Conservation (phyloP, 2,797 vertebrate genomes). For the Scyliorhinus canicula region DNA sequence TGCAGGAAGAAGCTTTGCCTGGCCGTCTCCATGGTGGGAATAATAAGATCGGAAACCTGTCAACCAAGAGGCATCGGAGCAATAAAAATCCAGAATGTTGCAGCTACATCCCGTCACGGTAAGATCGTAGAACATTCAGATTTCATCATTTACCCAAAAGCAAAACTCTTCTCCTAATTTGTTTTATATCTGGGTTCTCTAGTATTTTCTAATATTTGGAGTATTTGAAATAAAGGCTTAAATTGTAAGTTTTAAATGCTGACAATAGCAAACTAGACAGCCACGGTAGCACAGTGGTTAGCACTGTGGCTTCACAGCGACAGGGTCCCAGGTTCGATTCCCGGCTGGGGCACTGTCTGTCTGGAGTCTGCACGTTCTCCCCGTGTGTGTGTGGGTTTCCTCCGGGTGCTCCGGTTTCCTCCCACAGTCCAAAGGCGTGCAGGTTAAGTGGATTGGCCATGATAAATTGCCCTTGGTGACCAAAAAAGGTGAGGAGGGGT, state of each 20-base stretch:
- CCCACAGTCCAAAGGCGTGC: too few species aligned
- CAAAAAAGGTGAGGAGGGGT: too few species aligned
- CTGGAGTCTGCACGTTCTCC: too few species aligned
- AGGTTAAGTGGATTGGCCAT: too few species aligned
- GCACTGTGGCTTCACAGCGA: too few species aligned
- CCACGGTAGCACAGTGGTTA: too few species aligned
- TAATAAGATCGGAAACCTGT: conserved; percentile 84
- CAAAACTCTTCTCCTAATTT: not conserved
- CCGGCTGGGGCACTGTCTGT: too few species aligned
- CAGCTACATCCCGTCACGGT: not conserved
- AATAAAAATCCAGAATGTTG: not conserved
- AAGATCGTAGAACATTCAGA: not conserved
- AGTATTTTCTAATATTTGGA: too few species aligned
- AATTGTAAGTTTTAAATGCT: not conserved
- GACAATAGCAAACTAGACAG: not conserved
- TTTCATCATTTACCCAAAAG: not conserved
- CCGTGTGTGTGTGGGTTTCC: too few species aligned
- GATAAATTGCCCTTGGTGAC: too few species aligned
- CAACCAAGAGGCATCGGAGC: not conserved
- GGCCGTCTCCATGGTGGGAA: conserved; percentile 82
- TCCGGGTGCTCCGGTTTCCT: too few species aligned
- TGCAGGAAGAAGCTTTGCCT: conserved; percentile 80
- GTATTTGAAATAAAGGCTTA: not conserved
- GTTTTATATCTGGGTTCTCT: not conserved
- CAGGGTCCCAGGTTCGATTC: too few species aligned